Base-by-base conservation (phyloP, 37 sponge, comb jelly and placozoan species). In the Dysidea cf. avara region DNA sequence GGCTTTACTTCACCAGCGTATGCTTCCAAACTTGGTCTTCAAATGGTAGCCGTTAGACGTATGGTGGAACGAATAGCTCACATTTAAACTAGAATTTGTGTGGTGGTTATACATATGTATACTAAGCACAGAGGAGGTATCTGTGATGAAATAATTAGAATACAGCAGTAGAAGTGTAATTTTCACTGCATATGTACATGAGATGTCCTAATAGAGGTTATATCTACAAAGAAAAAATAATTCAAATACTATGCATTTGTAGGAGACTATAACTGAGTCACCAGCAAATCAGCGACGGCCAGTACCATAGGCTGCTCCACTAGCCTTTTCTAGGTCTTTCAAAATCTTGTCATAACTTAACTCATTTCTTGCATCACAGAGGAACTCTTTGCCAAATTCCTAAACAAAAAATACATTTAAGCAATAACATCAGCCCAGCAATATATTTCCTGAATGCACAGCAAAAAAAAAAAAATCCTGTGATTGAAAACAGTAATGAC, bases 221-320 rank as follows among this genome's bases (percentile, higher is more conserved):
- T 48, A 37, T 58, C n/a, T 59, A 39, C 74, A 58, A 31, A 35
- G 29, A 58, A 18, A 18, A 54, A 51, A 58, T 35, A 73, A 50
- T 50, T 50, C n/a, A 69, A 69, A 32, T 48, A 69, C 47, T 49
- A 59, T 43, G 46, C 46, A 43, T 43, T 43, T 43, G 24, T 60
- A 2, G 2, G 16, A 60, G 2, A 60, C 61, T 60, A 60, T 33
- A 60, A 11, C 14, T 21, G n/a, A n/a, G n/a, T n/a, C n/a, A n/a
- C n/a, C 24, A 6, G 7, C 57, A 56, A 21, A 7, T 28, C 29
- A 58, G 58, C 26, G 29, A 25, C 35, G 56, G 71, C 94, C 94
- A 28, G 94, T 88, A 35, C 94, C 94, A 70, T 94, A 94, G 35
- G 82, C 79, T 28, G 96, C 96, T 36, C 96, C 96, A 57, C 96